Base-by-base conservation (phyloP, 92 coral and sea anemone species). In the Actinernus sp. region DNA sequence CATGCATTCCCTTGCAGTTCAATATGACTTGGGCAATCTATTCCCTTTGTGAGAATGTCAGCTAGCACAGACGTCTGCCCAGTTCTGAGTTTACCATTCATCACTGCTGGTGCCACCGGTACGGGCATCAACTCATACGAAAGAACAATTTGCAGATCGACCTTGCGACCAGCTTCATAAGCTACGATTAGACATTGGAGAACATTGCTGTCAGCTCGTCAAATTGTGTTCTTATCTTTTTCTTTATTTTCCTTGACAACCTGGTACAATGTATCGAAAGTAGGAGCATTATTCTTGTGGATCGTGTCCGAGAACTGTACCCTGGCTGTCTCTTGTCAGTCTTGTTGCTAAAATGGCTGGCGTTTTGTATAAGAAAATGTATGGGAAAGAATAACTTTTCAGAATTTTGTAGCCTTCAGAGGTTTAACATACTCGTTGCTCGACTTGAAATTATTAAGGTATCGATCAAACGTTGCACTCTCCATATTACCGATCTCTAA, bases 221-320 rank as follows among this genome's bases (percentile, higher is more conserved):
- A 58, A 17, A 71, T 64, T 22, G 57, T 67, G 61, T 34, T 45
- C 24, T 61, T 87, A 5, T 49, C 79, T 26, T 74, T 87, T 37
- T 74, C 88, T 51, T 75, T 81, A 38, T 76, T 44, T 24, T 65
- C 62, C 55, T 66, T 67, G 30, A 41, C 85, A 2, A 81, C 84
- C 68, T 68, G 76, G 46, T 81, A 70, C 55, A 88, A 49, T 9
- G 57, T 62, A 26, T 87, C 93, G 31, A 81, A 75, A 2, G 86
- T 87, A 19, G 76, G 73, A 47, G 82, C 82, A 47, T 81, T 87
- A 29, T 81, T 61, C 61, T 75, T 87, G 71, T 81, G 73, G 62
- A 79, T 71, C 23, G 78, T 71, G 78, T 72, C 86, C 24, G 55
- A 64, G 72, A 71, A 65, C 51, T 55, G 48, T 28, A 26, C 27